Evolutionary conservation across 2,888 invertebrate genomes (phyloP), one percentile per base, ranked within the genome.

Genomic region (Cataglyphis albicans): DNA sequence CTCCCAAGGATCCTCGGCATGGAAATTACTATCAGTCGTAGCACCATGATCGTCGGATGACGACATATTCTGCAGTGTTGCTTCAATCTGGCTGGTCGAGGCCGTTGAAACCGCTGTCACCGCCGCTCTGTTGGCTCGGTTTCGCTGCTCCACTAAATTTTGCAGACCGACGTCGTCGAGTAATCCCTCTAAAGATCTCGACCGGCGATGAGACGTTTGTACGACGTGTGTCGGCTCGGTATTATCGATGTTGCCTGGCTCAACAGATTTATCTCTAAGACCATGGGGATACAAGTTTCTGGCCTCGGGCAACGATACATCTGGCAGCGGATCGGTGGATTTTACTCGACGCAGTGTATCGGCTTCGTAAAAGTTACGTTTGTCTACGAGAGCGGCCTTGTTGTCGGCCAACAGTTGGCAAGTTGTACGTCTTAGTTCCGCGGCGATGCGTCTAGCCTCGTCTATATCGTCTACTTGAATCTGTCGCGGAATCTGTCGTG

Each of bases 311-410:
- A 91, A 84, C 0, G 93, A 90, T 5, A 92, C 87, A 52, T 94
- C 94, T 0, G 94, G 93, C 9, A 94, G 32, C 0, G 92, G 93
- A 73, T 94, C 93, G 0, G 91, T 94, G 5, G 91, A 94, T 86
- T 91, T 95, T 0, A 92, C 96, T 83, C 96, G 94, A 90, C 96
- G 96, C 32, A 96, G 94, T 15, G 96, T 96, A 82, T 96, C 96
- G 0, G 97, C 96, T 93, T 97, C 97, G 91, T 97, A 97, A 88
- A 97, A 96, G 92, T 97, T 97, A 93, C 97, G 96, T 91, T 96
- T 95, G 91, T 97, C 97, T 74, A 97, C 96, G 10, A 93, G 90
- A 0, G 92, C 94, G 18, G 90, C 91, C 73, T 95, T 95, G 65
- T 93, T 93, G 41, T 94, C 93, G 0, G 92, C 92, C 21, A 94